Percentiles rank a stretch among this genome's conserved stretches.
phyloP scores from a whole-genome alignment of 1,140 invertebrate species.

The Scaptomyza pallida region DNA sequence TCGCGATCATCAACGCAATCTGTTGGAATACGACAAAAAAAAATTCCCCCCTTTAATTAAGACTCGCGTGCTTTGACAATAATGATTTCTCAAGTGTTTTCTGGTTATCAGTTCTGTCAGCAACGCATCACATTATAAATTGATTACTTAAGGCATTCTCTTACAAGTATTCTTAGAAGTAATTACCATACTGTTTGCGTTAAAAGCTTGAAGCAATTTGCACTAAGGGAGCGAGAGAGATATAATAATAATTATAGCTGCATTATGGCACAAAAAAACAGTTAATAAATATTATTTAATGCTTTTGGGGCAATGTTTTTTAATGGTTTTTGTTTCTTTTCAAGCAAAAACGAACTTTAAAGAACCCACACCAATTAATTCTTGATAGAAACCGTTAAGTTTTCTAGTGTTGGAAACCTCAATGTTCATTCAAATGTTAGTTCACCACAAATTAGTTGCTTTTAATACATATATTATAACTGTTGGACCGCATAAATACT shows the following conservation, averaged over 20 bases:
- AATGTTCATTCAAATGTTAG: no score
- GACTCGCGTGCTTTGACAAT: conserved; percentile 10
- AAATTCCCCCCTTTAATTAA: conserved; percentile 23
- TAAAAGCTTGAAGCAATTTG: no score
- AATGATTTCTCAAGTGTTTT: conserved; percentile 27
- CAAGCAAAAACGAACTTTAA: background rate
- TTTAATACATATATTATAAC: no score
- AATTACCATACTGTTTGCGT: background rate
- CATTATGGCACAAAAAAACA: no score
- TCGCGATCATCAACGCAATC: conserved; percentile 13
- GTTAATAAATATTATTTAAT: no score
- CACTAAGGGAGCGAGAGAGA: no score
- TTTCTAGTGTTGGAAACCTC: no score
- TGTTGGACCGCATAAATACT: background rate
- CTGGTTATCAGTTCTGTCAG: conserved; percentile 32
- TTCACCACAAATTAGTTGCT: no score
- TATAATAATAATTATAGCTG: no score
- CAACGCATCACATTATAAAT: conserved; percentile 19
- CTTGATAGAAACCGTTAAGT: no score
- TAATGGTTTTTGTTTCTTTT: background rate
- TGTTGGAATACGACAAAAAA: background rate
- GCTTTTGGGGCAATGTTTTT: no score
- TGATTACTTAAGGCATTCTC: conserved; percentile 7
- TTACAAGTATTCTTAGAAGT: conserved; percentile 8
- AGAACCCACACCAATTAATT: no score